These are phyloP conservation scores for Chloropsis cyanopogon DNA, from an alignment of 2,113 vertebrate species.

Conservation along the genomic window DNA sequence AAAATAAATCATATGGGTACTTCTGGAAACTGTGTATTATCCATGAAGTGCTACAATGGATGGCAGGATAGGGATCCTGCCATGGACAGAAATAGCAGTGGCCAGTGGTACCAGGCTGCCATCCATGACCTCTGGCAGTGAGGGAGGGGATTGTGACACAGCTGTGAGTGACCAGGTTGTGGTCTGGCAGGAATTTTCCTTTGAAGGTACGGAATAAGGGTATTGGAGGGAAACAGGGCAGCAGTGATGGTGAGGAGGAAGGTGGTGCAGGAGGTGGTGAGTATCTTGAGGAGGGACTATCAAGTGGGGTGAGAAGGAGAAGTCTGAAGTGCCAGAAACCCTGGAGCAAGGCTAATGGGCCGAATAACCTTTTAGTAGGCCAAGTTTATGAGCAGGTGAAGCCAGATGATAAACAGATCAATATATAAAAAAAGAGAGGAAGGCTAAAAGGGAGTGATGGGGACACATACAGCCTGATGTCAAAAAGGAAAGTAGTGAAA, in stretches of 20 bases:
- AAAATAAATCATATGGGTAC: not conserved
- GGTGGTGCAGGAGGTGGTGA: not conserved
- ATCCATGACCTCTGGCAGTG: not conserved
- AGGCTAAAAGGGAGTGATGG: not conserved
- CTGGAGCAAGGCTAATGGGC: not conserved
- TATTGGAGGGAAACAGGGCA: not conserved
- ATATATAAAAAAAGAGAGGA: not conserved
- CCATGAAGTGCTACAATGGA: not conserved
- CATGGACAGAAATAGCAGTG: not conserved
- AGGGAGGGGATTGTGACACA: not conserved
- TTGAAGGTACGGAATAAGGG: rapidly evolving
- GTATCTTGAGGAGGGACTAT: not conserved
- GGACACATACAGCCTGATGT: not conserved
- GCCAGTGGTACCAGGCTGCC: rapidly evolving
- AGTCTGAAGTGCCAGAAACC: not conserved
- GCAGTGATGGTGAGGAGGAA: not conserved
- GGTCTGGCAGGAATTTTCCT: not conserved
- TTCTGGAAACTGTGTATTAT: not conserved
- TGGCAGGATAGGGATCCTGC: not conserved
- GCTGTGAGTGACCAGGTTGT: not conserved
- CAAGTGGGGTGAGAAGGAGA: not conserved
- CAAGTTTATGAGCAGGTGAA: not conserved
- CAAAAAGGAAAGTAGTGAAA: not conserved
- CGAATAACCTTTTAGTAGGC: not conserved
- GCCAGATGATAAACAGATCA: not conserved